Base-by-base conservation (phyloP, 2,888 invertebrate species). In the Scaptomyza polygonia region DNA sequence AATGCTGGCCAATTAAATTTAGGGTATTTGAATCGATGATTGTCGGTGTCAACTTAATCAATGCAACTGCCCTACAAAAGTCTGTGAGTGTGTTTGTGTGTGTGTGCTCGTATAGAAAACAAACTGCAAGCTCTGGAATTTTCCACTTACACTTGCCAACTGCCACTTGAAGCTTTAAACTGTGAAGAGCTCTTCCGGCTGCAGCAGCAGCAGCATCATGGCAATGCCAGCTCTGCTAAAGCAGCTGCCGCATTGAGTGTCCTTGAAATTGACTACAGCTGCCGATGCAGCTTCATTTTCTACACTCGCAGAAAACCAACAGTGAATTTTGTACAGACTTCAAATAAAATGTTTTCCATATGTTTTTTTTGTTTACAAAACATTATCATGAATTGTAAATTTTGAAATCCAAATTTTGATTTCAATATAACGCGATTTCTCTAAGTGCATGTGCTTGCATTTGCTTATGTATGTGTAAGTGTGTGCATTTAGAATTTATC, bases 111-210 rank as follows among this genome's bases (percentile, higher is more conserved):
- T 63, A 80, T 83, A 69, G 72, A 88, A 83, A 86, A 86, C 70
- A 86, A 83, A 74, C 72, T 82, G 79, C 77, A 79, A 79, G 81
- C 77, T 77, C 66, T 59, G 73, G 76, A 88, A 84, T 86, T 82
- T 77, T 86, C 72, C 80, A 77, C 86, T 84, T 77, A 77, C 79
- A 85, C 81, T 84, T 79, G 70, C 83, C 88, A 85, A 82, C 77
- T 82, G 77, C 72, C 86, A 86, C 88, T 88, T 68, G 66, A 76
- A 72, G 82, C 82, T 86, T 78, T 86, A 84, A 84, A 88, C 86
- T 86, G 79, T 86, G 78, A 80, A 85, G 84, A 71, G 86, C 86
- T 57, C 80, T 86, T 86, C 67, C 70, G 68, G 68, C 66, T 77
- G 53, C 5, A 5, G 49, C 62, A 27, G 27, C 56, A 52, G 48